Evolutionary conservation across 2,888 invertebrate genomes (phyloP), one percentile per base, ranked within the genome.

Genomic region (Rhabditoides inermis): DNA sequence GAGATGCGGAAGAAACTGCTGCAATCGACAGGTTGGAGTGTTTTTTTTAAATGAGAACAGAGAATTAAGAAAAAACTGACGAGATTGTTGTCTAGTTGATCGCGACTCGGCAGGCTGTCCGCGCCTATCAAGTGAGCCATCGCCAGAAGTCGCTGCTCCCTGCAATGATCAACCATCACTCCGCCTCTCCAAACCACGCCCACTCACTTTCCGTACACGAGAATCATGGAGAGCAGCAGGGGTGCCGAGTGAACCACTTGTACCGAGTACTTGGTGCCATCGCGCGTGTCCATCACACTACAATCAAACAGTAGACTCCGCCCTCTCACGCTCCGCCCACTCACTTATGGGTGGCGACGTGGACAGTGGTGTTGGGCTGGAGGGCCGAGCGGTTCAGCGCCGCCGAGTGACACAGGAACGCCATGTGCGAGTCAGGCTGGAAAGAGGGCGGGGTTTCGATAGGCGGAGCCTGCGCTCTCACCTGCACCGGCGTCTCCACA

Each of bases 101-200:
- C 72, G 42, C 69, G 68, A 36, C 64, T 63, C 6, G 81, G 81
- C 32, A 81, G 63, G 39, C 77, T 77, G 55, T 81, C 80, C 0
- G 79, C 75, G 2, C 79, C 79, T 46, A 81, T 74, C 28, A 80
- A 69, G 63, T 81, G 81, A 30, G 78, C 76, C 55, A 81, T 78
- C n/a, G 78, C 76, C 18, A 77, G 70, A 65, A 79, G 76, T 22
- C 73, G 54, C 55, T 64, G 64, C 30, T 64, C 72, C 54, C 55
- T 49, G n/a, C n/a, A n/a, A n/a, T n/a, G n/a, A n/a, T n/a, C n/a
- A n/a, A n/a, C n/a, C n/a, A n/a, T 40, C n/a, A 40, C 18, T 15
- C 42, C 30, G 42, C 47, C 3, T 44, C 49, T 1, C 51, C 58
- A 51, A 61, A 64, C 26, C 47, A 46, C 2, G 57, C 62, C 20